Conservation (phyloP, 1,140 invertebrate genomes). For the Neodiprion pinetum region DNA sequence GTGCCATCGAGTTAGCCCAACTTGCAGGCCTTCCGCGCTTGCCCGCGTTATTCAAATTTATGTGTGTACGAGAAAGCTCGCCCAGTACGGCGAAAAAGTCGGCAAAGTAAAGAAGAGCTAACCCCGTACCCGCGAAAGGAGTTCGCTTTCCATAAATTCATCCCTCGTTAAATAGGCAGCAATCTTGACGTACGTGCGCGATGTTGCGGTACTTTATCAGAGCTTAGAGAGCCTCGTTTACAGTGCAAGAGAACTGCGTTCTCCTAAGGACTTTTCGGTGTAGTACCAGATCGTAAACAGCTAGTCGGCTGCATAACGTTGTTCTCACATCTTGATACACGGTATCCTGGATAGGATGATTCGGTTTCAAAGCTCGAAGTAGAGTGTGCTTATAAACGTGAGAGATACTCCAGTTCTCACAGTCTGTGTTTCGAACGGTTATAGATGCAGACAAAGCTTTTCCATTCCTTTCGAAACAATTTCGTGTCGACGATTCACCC, state of each 20-base stretch:
- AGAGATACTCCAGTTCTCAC: neutral
- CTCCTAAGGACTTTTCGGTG: no score
- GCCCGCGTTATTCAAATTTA: neutral
- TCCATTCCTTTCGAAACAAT: conserved; percentile 12
- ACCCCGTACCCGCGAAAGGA: neutral
- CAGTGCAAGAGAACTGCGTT: neutral
- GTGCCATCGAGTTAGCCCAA: neutral
- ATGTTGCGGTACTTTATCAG: neutral
- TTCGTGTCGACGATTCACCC: conserved; percentile 11
- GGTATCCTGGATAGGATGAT: no score
- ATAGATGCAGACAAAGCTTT: neutral
- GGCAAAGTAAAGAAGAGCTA: neutral
- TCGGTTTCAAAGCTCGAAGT: neutral
- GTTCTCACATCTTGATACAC: neutral
- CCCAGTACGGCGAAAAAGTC: neutral
- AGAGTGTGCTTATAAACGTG: neutral
- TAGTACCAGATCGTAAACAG: neutral
- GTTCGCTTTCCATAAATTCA: neutral
- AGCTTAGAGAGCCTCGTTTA: neutral
- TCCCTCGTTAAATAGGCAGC: neutral
- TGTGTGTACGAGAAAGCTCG: neutral
- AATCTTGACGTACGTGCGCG: neutral
- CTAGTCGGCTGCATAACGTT: neutral
- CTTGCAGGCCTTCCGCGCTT: no score
- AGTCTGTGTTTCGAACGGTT: neutral